Evolutionary conservation across 2,113 vertebrate species (phyloP).

Genomic region (Erythrolamprus reginae): DNA sequence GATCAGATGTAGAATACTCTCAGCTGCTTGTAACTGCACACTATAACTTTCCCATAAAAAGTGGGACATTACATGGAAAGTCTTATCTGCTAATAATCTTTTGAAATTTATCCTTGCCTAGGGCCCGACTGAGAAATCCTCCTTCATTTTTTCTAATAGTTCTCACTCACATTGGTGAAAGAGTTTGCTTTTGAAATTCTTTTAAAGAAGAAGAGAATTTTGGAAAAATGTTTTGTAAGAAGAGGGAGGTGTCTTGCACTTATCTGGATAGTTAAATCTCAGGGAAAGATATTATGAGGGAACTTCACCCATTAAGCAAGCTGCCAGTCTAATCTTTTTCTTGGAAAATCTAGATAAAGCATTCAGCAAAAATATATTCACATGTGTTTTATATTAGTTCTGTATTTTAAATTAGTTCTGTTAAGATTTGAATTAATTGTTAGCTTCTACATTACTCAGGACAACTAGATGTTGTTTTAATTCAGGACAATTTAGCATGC

Average conservation of each 20-base stretch:
- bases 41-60: background rate
- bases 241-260: background rate
- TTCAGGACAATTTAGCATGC: background rate
- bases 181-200: background rate
- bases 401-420: background rate
- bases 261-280: background rate
- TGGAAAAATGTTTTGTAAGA: background rate
- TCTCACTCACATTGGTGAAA: background rate
- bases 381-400: background rate
- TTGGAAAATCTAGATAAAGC: background rate
- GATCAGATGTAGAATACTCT: background rate
- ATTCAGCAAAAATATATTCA: background rate
- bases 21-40: background rate
- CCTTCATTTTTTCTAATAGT: background rate
- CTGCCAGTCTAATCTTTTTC: background rate
- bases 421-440: background rate
- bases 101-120: background rate
- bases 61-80: background rate
- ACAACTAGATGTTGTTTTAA: background rate
- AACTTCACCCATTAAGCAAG: background rate
- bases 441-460: background rate
- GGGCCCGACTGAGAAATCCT: background rate
- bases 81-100: background rate
- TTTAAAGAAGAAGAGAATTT: background rate
- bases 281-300: background rate